Percentiles rank a stretch among this genome's conserved stretches.
Evolutionary conservation across 2,113 vertebrate species (phyloP).

Genomic region (Myodes glareolus): DNA sequence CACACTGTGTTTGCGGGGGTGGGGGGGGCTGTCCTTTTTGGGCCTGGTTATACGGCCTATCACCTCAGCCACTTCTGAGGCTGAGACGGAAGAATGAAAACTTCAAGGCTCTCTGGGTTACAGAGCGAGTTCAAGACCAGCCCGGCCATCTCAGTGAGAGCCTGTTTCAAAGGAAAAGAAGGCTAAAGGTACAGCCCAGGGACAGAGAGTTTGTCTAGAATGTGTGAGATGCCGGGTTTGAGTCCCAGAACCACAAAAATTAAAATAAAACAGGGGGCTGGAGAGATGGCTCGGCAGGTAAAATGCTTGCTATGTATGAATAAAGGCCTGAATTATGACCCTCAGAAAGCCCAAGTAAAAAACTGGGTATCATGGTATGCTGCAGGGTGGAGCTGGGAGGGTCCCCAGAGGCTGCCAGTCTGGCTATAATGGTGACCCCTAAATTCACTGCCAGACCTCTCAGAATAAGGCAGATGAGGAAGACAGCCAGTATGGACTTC

Average conservation of each 20-base stretch:
- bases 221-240: neutral
- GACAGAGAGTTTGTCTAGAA: neutral
- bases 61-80: neutral
- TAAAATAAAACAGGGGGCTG: too few species aligned
- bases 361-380: neutral
- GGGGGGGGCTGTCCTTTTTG: too few species aligned
- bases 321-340: neutral
- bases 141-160: neutral
- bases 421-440: neutral
- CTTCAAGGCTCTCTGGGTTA: neutral
- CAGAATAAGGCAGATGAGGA: neutral
- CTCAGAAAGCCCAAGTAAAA: neutral
- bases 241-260: neutral
- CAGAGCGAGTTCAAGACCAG: neutral
- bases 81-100: neutral
- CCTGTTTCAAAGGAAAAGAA: neutral
- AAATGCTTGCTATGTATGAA: too few species aligned
- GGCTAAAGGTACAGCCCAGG: neutral
- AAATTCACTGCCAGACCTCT: neutral
- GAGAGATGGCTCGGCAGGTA: too few species aligned
- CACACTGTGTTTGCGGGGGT: neutral
- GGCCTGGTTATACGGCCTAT: neutral
- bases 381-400: too few species aligned
- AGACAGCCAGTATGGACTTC: neutral
- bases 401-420: too few species aligned